phyloP scores from a whole-genome alignment of 2,888 invertebrate genomes.

The Agelastica alni region DNA sequence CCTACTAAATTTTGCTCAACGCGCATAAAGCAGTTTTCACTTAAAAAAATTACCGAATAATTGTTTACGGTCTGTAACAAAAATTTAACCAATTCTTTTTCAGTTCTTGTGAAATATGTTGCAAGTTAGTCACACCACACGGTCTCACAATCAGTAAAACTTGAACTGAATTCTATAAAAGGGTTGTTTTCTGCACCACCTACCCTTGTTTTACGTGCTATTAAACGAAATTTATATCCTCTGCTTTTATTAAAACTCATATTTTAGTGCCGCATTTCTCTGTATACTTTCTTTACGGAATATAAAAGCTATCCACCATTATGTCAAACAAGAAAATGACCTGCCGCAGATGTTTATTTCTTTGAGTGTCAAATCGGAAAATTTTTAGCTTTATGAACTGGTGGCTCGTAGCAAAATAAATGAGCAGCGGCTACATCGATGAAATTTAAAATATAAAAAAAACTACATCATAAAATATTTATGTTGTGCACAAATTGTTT shows the following conservation, averaged over 20 bases:
- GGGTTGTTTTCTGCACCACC: slow-evolving; percentile 41
- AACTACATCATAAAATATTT: too few species aligned
- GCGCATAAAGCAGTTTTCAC: too few species aligned
- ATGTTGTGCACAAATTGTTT: too few species aligned
- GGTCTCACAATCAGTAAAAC: slow-evolving; percentile 21
- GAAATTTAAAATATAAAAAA: too few species aligned
- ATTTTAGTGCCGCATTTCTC: slow-evolving; percentile 38
- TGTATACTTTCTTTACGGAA: slow-evolving; percentile 35
- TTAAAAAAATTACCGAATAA: too few species aligned
- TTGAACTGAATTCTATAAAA: slow-evolving; percentile 36
- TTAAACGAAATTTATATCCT: slow-evolving; percentile 42
- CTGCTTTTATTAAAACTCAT: slow-evolving; percentile 43
- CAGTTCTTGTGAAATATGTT: slow-evolving; percentile 12
- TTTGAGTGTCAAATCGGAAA: slow-evolving; percentile 12
- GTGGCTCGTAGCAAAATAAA: too few species aligned
- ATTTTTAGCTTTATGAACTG: slow-evolving; percentile 3
- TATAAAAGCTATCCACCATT: slow-evolving; percentile 30
- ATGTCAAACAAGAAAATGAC: slow-evolving; percentile 29
- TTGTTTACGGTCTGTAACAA: too few species aligned
- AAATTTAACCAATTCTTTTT: slow-evolving; percentile 3
- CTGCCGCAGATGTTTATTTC: slow-evolving; percentile 18
- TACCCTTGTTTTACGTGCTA: slow-evolving; percentile 37
- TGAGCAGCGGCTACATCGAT: too few species aligned
- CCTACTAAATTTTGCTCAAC: too few species aligned
- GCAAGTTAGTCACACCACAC: slow-evolving; percentile 21